Evolutionary conservation across 23 tunicate species (phyloP).

Genomic region (Clavelina lepadiformis): DNA sequence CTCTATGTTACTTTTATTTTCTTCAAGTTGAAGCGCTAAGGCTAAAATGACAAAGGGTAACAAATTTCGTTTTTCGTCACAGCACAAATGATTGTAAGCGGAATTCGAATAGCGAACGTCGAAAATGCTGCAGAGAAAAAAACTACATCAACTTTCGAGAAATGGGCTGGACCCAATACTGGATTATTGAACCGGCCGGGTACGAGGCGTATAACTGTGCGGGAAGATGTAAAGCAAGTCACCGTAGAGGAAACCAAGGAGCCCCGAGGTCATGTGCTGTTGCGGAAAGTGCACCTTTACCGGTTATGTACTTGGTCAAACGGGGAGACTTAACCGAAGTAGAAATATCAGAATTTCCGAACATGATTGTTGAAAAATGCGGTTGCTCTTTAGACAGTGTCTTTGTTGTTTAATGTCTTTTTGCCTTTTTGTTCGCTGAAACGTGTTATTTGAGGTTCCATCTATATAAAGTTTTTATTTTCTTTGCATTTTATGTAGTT

Average conservation of each 20-base stretch:
- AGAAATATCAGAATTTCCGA: constrained; percentile 79
- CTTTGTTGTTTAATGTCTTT: constrained; percentile 11
- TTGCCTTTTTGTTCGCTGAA: neutral
- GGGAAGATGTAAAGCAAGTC: constrained; percentile 43
- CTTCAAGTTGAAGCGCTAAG: too few relatives aligned
- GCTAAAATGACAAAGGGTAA: too few relatives aligned
- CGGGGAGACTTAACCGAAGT: constrained; percentile 42
- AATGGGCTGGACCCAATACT: constrained; percentile 66
- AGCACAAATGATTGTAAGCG: constrained; percentile 10
- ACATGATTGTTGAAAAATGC: constrained; percentile 73
- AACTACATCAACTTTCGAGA: constrained; percentile 64
- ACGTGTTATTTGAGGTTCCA: neutral
- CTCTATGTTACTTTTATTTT: too few relatives aligned
- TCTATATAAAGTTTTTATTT: neutral
- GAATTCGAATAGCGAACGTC: neutral
- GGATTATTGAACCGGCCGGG: constrained; percentile 82
- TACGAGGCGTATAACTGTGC: constrained; percentile 66
- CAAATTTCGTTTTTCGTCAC: too few relatives aligned
- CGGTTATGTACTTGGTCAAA: constrained; percentile 79
- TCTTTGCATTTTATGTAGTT: constrained; percentile 1
- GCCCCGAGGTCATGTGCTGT: constrained; percentile 52
- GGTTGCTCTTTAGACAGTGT: constrained; percentile 63
- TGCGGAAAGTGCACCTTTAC: constrained; percentile 56
- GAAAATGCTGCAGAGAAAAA: constrained; percentile 61
- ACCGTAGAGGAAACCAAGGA: constrained; percentile 27